Evolutionary conservation across 2,888 invertebrate species (phyloP).

Genomic region (Nomada ferruginata): DNA sequence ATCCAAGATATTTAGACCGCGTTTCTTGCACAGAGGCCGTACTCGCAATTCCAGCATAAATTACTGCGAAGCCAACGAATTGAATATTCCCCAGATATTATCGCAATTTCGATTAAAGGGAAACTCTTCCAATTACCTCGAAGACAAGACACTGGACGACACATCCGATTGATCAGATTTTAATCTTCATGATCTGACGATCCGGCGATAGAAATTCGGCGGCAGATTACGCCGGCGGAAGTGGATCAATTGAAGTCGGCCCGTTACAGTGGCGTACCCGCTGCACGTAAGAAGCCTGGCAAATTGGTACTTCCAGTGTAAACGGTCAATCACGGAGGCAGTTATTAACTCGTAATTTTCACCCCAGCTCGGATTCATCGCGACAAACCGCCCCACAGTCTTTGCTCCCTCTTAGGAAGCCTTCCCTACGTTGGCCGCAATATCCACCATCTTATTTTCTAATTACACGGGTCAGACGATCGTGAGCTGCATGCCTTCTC

Average conservation of each 20-base stretch:
- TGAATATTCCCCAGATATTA: neutral
- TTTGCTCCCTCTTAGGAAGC: neutral
- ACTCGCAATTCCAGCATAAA: neutral
- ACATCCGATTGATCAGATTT: constrained; percentile 14
- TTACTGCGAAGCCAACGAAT: neutral
- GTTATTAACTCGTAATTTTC: constrained; percentile 55
- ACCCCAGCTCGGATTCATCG: constrained; percentile 21
- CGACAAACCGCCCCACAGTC: neutral
- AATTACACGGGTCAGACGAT: neutral
- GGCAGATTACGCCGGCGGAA: neutral
- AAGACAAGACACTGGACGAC: neutral
- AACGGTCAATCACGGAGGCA: constrained; percentile 49
- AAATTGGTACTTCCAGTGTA: constrained; percentile 48
- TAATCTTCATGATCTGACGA: constrained; percentile 21
- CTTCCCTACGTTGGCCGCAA: neutral
- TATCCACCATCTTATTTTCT: constrained; percentile 16
- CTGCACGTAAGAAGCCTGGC: constrained; percentile 40
- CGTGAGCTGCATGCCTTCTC: neutral
- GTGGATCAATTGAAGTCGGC: constrained; percentile 32
- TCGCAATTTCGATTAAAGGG: neutral
- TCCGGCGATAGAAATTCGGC: constrained; percentile 15
- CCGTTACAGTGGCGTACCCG: constrained; percentile 19
- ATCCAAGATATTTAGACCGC: neutral
- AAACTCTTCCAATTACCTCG: neutral
- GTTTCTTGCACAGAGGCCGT: neutral